Conservation (phyloP, 92 coral and sea anemone species). For the Anthopleura xanthogrammica region DNA sequence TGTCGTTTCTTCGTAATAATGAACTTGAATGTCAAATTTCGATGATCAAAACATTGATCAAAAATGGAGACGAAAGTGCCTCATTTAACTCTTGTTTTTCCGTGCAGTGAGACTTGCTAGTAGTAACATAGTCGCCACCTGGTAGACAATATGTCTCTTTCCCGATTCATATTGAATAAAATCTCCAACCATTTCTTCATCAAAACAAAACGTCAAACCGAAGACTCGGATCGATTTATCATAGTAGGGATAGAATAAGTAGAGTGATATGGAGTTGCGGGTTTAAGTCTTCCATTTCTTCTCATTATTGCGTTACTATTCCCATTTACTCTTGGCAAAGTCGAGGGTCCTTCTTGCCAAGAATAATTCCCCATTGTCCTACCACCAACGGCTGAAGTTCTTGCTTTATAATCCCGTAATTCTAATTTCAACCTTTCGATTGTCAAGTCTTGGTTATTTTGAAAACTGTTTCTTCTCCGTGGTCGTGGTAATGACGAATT, state of each 20-base stretch:
- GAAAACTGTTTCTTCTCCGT: constrained; percentile 55
- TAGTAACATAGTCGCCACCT: background rate
- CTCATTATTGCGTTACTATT: constrained; percentile 2
- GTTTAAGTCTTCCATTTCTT: background rate
- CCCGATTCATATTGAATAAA: background rate
- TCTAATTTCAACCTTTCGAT: constrained; percentile 61
- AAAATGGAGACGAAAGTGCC: background rate
- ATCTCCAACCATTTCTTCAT: background rate
- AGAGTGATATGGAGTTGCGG: constrained; percentile 2
- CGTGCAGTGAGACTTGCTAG: background rate
- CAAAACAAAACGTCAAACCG: constrained; percentile 6
- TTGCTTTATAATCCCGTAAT: constrained; percentile 49
- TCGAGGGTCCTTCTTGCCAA: constrained; percentile 18
- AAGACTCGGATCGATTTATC: constrained; percentile 21
- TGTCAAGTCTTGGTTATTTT: constrained; percentile 52
- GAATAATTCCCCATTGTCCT: background rate
- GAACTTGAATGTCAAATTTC: background rate
- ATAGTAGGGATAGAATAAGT: constrained; percentile 4
- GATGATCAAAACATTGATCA: background rate
- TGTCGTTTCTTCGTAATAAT: background rate
- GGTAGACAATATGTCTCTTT: background rate
- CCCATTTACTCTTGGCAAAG: constrained; percentile 25
- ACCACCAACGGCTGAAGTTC: constrained; percentile 1
- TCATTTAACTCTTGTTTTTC: background rate
- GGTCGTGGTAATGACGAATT: constrained; percentile 38